phyloP scores from a whole-genome alignment of 2,113 vertebrate species.

The Aplodontia rufa region DNA sequence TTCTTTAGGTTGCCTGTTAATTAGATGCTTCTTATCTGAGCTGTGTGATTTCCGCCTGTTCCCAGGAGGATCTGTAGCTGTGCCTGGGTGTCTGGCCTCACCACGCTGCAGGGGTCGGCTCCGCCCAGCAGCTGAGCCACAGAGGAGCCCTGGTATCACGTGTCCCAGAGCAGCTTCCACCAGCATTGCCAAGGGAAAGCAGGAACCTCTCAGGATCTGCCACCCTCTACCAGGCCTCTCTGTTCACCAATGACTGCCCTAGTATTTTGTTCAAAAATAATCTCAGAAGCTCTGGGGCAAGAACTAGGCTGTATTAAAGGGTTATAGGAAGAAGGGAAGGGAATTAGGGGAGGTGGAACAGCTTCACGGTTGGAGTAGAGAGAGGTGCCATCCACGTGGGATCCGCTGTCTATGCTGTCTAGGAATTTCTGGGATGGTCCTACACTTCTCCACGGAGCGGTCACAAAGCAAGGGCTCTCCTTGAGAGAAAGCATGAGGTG shows the following conservation, averaged over 20 bases:
- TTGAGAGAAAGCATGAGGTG: too few relatives aligned
- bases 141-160: rapidly evolving
- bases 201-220: neutral
- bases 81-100: rapidly evolving
- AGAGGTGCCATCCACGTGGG: rapidly evolving
- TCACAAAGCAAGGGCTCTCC: too few relatives aligned
- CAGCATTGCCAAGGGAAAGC: rapidly evolving
- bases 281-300: neutral
- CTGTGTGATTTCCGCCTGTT: neutral
- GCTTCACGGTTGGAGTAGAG: neutral
- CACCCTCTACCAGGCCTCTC: neutral
- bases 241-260: neutral
- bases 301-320: neutral
- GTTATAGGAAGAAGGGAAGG: neutral
- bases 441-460: too few relatives aligned
- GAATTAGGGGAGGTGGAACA: neutral
- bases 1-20: conserved; percentile 7
- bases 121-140: neutral
- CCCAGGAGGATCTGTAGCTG: neutral
- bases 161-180: neutral
- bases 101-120: rapidly evolving
- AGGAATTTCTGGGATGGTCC: neutral
- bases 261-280: neutral
- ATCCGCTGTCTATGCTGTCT: neutral
- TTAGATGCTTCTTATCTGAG: neutral